Percentiles rank a stretch among this genome's conserved stretches.
Conservation (phyloP, 2,888 invertebrate species). For the Teleogryllus oceanicus region DNA sequence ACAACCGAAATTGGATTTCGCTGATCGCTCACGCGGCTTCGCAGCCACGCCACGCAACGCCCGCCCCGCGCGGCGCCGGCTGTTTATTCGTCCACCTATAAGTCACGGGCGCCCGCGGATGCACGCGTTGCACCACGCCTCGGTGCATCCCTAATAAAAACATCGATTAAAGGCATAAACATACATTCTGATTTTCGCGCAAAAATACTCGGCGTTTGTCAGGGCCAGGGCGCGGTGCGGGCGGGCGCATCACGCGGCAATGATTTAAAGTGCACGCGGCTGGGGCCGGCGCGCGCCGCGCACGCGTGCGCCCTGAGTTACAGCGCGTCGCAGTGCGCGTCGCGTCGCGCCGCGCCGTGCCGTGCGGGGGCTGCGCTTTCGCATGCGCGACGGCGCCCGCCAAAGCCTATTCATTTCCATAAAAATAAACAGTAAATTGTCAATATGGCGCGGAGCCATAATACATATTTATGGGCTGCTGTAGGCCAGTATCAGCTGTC, state of each 20-base stretch:
- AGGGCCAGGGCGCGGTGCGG: background rate
- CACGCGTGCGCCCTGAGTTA: too few relatives aligned
- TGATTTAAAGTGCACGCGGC: background rate
- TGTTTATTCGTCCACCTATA: too few relatives aligned
- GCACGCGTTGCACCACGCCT: background rate
- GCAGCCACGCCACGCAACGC: too few relatives aligned
- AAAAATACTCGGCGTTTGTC: background rate
- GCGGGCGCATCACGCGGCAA: background rate
- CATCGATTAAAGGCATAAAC: background rate
- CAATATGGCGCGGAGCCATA: background rate
- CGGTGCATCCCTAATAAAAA: background rate
- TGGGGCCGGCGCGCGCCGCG: background rate
- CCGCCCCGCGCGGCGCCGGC: too few relatives aligned
- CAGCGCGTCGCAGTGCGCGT: background rate
- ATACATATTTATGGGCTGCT: constrained; percentile 18
- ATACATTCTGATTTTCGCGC: background rate
- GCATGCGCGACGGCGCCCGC: background rate
- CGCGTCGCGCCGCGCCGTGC: background rate
- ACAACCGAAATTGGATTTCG: too few relatives aligned
- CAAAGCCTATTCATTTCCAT: constrained; percentile 18
- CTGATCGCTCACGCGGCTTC: too few relatives aligned
- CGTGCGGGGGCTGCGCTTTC: background rate
- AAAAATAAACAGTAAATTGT: constrained; percentile 18
- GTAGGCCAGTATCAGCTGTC: constrained; percentile 18
- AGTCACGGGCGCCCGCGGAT: too few relatives aligned